A percentile compares a stretch with the other conserved stretches of the same genome.
Evolutionary conservation across 2,113 vertebrate species (phyloP).

Genomic region (Saccopteryx bilineata): DNA sequence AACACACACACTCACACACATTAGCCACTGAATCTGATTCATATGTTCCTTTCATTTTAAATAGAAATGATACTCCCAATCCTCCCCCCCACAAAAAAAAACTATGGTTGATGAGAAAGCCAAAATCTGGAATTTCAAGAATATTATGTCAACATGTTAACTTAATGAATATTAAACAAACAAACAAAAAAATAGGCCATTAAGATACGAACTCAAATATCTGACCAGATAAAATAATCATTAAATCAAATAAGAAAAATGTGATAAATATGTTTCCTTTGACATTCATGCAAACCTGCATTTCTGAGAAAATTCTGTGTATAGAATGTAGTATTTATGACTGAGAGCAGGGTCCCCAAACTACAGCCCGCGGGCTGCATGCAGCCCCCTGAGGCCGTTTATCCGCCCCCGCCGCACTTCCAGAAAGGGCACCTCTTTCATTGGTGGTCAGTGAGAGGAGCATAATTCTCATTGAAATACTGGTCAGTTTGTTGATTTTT

Average conservation of each 20-base stretch:
- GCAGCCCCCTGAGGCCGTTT: too few relatives aligned
- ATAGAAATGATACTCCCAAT: not conserved
- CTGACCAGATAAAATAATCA: constrained; percentile 53
- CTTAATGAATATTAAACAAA: not conserved
- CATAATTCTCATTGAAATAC: too few relatives aligned
- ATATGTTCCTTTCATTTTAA: constrained; percentile 30
- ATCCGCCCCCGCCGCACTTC: too few relatives aligned
- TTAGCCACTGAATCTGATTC: not conserved
- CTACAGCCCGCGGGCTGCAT: too few relatives aligned
- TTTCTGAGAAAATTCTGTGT: constrained; percentile 48
- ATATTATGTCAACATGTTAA: constrained; percentile 26
- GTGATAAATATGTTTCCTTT: not conserved
- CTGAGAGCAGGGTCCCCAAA: too few relatives aligned
- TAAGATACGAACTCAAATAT: not conserved
- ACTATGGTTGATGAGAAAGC: not conserved
- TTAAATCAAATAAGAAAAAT: constrained; percentile 28
- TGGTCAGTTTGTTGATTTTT: too few relatives aligned
- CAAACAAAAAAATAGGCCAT: not conserved
- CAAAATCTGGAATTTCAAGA: constrained; percentile 44
- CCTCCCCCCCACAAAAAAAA: not conserved
- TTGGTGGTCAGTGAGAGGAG: too few relatives aligned
- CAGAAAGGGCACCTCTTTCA: too few relatives aligned
- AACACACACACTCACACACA: not conserved
- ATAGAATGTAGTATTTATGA: not conserved
- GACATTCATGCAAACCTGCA: constrained; percentile 12